Evolutionary conservation across 2,888 invertebrate species (phyloP).

Genomic region (Pyralis farinalis): DNA sequence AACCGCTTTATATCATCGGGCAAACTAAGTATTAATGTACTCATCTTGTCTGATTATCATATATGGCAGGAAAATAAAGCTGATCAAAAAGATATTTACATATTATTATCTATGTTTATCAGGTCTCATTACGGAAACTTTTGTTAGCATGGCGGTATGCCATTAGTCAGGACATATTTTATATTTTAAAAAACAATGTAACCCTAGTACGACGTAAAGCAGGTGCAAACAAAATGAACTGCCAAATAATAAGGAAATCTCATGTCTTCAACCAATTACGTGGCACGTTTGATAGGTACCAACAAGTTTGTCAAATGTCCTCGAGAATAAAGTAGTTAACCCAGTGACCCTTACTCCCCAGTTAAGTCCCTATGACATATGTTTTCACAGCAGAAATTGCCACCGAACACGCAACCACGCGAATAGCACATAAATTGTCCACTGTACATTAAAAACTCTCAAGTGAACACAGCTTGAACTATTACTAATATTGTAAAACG

Average conservation of each 20-base stretch:
- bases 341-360: slow-evolving; percentile 37
- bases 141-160: too few relatives aligned
- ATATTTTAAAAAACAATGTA: too few relatives aligned
- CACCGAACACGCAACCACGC: slow-evolving; percentile 35
- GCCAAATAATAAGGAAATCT: slow-evolving; percentile 1
- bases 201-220: too few relatives aligned
- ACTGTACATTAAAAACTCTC: slow-evolving; percentile 16
- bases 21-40: too few relatives aligned
- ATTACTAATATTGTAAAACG: neutral
- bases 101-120: too few relatives aligned
- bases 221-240: too few relatives aligned
- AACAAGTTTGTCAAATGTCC: slow-evolving; percentile 27
- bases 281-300: slow-evolving; percentile 3
- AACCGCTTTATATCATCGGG: too few relatives aligned
- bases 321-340: slow-evolving; percentile 38
- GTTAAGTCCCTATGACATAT: slow-evolving; percentile 47
- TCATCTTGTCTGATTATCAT: too few relatives aligned
- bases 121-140: too few relatives aligned
- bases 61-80: too few relatives aligned
- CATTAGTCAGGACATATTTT: too few relatives aligned
- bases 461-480: neutral
- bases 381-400: slow-evolving; percentile 41
- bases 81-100: too few relatives aligned
- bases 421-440: slow-evolving; percentile 32
- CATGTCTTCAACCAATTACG: slow-evolving; percentile 10